A percentile compares a stretch with the other conserved stretches of the same genome.
Evolutionary conservation across 1,140 invertebrate species (phyloP).

Genomic region (Aphelenchoides fujianensis): DNA sequence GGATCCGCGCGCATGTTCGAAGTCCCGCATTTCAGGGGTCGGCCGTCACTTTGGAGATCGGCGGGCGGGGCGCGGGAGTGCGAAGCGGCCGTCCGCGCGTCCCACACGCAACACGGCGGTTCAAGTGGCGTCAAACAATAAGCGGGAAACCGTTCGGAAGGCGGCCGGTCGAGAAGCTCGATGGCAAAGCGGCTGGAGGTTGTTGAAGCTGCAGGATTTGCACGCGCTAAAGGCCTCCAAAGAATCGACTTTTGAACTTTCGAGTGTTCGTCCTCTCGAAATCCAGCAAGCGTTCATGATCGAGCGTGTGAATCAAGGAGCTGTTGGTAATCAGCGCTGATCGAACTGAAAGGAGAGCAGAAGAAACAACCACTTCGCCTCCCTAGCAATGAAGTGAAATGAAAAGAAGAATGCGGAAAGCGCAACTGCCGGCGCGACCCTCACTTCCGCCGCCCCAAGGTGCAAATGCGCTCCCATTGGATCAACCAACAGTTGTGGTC

Average conservation of each 20-base stretch:
- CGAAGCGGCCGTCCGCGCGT: too few species aligned
- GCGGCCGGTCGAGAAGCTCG: neutral
- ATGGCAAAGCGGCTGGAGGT: too few species aligned
- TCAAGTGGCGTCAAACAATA: neutral
- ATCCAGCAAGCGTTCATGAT: too few species aligned
- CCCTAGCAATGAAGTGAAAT: too few species aligned
- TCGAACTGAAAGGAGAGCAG: neutral
- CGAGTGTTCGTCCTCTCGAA: too few species aligned
- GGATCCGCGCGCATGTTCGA: neutral
- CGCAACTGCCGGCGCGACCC: neutral
- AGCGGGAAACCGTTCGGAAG: neutral
- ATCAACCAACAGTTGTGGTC: constrained; percentile 2
- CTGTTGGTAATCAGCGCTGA: too few species aligned
- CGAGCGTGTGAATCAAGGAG: too few species aligned
- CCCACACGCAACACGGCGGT: neutral
- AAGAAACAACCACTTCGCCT: neutral
- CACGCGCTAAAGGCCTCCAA: too few species aligned
- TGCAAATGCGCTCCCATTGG: too few species aligned
- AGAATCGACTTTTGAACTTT: too few species aligned
- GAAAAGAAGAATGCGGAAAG: neutral
- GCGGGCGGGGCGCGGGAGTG: too few species aligned
- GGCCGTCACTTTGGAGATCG: neutral
- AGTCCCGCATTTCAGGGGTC: neutral
- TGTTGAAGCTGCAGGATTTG: neutral
- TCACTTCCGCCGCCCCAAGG: neutral